Evolutionary conservation across 2,888 invertebrate genomes (phyloP), one percentile per base, ranked within the genome.

Genomic region (Adineta ricciae): DNA sequence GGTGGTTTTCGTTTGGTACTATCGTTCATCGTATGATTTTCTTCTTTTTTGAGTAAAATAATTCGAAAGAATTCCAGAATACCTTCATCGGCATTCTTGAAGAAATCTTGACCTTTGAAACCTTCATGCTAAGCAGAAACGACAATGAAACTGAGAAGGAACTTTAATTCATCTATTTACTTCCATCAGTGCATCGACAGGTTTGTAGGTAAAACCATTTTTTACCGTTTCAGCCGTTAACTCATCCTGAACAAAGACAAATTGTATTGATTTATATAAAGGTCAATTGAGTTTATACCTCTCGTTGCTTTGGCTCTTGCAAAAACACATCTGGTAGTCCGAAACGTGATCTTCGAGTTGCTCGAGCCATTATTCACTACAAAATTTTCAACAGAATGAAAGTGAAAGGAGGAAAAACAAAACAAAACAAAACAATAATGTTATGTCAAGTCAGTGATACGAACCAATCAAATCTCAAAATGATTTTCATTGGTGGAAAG

Each of bases 181-280:
- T 78, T 78, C 78, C 19, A 78, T 41, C 21, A 11, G 24, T 41
- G 21, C 38, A 41, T 78, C 78, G 14, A 78, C 41, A 78, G 38
- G 41, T 78, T 78, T 78, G n/a, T 41, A 78, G 38, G 78, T 78
- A 78, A 78, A 78, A 14, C 78, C 78, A 78, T 78, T 78, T 78
- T 78, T 78, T 24, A 78, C 78, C n/a, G 78, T 78, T 78, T 78
- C 78, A 78, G 78, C 41, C 8, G 41, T 78, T 41, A 78, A 19
- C 41, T 78, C 78, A 78, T 78, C 78, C 78, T 78, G 4, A 41
- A 38, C 3, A 73, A 38, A 36, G 32, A 24, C 3, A 78, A 41
- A 41, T 41, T n/a, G 24, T 8, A 38, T 19, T 7, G 21, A 21
- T 38, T 27, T 7, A 64, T 64, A 64, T 64, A n/a, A 64, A 64